These are phyloP conservation scores for Heterotis niloticus DNA, from an alignment of 2,113 vertebrate species.

Conservation along the genomic window DNA sequence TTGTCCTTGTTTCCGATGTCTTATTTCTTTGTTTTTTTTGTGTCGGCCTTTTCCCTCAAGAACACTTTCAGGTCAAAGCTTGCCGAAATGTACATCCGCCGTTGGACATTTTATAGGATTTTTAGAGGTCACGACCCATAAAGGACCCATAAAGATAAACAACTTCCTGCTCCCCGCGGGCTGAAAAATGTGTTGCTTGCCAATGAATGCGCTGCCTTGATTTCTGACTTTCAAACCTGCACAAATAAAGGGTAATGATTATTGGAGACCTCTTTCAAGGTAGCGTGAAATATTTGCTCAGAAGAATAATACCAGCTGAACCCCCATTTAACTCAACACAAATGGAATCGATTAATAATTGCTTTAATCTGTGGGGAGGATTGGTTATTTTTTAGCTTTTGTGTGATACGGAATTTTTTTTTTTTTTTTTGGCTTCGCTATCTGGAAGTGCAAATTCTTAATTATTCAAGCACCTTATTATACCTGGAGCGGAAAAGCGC, in stretches of 20 bases:
- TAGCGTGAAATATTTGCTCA: slow-evolving; percentile 33
- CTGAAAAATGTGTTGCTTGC: slow-evolving; percentile 4
- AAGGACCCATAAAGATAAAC: not conserved
- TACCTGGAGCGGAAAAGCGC: slow-evolving; percentile 33
- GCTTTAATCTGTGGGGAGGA: slow-evolving; percentile 32
- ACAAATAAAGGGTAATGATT: slow-evolving; percentile 35
- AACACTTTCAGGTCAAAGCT: too few relatives aligned
- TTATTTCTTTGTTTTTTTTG: too few relatives aligned
- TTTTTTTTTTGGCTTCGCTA: slow-evolving; percentile 36
- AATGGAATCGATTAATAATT: slow-evolving; percentile 43
- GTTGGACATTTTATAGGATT: not conserved
- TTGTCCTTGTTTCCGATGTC: too few relatives aligned
- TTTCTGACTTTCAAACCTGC: slow-evolving; percentile 26
- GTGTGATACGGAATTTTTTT: too few relatives aligned
- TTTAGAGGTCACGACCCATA: not conserved
- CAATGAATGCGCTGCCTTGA: slow-evolving; percentile 2
- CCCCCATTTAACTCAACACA: slow-evolving; percentile 35
- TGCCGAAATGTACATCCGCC: not conserved
- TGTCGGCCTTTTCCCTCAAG: too few relatives aligned
- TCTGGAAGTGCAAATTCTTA: slow-evolving; percentile 40
- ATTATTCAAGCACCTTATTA: slow-evolving; percentile 32
- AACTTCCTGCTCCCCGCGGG: slow-evolving; percentile 9
- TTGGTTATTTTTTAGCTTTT: slow-evolving; percentile 44
- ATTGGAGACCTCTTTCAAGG: slow-evolving; percentile 17
- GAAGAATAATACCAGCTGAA: slow-evolving; percentile 35